Evolutionary conservation across 2,888 invertebrate genomes (phyloP).

Genomic region (Andrena dorsata): DNA sequence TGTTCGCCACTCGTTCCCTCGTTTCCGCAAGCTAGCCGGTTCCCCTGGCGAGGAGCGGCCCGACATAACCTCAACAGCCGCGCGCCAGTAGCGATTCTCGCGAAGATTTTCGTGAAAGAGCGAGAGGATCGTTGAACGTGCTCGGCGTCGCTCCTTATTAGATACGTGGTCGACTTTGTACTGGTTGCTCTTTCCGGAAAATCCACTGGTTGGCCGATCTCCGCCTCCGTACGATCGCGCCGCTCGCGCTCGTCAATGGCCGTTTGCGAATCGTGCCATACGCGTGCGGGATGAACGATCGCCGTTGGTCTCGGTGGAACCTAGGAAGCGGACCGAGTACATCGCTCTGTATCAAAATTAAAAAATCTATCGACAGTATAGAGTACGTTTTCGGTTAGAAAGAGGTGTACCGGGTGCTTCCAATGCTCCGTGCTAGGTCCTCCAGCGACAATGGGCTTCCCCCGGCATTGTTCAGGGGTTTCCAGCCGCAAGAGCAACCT

Average conservation of each 20-base stretch:
- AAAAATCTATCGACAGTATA: conserved; percentile 50
- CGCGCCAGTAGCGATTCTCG: conserved; percentile 50
- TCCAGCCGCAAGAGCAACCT: not conserved
- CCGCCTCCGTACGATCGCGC: conserved; percentile 23
- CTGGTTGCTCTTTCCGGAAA: conserved; percentile 45
- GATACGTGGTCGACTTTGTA: conserved; percentile 35
- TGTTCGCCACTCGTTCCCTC: conserved; percentile 13
- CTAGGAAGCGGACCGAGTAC: conserved; percentile 32
- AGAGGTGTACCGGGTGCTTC: conserved; percentile 9
- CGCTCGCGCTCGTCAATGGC: conserved; percentile 36
- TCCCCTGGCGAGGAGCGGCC: conserved; percentile 20
- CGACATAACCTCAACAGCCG: conserved; percentile 33
- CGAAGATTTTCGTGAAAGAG: conserved; percentile 58
- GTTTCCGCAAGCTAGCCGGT: not conserved
- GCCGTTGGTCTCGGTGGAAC: conserved; percentile 33
- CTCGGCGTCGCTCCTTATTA: not conserved
- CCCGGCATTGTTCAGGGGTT: not conserved
- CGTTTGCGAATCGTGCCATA: conserved; percentile 27
- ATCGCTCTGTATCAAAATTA: conserved; percentile 57
- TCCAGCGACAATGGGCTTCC: too few species aligned
- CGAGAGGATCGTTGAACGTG: conserved; percentile 26
- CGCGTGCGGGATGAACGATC: conserved; percentile 11
- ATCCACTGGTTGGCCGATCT: conserved; percentile 6
- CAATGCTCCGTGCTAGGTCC: conserved; percentile 7
- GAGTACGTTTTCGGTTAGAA: conserved; percentile 35